Evolutionary conservation across 53 echinoderm and acorn worm genomes (phyloP).

Genomic region (Zoroaster sp.): DNA sequence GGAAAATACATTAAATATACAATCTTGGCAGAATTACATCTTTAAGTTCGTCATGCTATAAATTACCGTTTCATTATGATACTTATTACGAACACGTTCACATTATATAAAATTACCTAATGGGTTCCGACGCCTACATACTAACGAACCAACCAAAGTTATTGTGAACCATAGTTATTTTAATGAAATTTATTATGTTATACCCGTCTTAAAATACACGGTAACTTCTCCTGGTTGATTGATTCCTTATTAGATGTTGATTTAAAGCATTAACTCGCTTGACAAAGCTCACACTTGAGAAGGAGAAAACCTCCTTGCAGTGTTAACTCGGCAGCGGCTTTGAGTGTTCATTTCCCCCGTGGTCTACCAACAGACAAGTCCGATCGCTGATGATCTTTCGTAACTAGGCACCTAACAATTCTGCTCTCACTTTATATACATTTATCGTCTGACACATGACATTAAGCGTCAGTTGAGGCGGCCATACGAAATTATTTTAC

Average conservation of each 20-base stretch:
- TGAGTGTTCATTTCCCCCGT: not conserved
- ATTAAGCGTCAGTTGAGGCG: not conserved
- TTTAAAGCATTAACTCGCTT: conserved; percentile 15
- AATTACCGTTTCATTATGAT: too few species aligned
- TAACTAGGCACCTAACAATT: not conserved
- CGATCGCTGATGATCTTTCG: not conserved
- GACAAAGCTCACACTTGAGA: not conserved
- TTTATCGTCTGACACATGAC: not conserved
- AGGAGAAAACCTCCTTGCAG: not conserved
- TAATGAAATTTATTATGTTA: not conserved
- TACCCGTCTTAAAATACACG: too few species aligned
- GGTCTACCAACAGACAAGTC: too few species aligned
- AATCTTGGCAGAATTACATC: too few species aligned
- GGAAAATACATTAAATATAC: too few species aligned
- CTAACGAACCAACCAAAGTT: not conserved
- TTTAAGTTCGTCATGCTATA: too few species aligned
- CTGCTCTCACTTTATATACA: not conserved
- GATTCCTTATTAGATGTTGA: conserved; percentile 2
- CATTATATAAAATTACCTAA: not conserved
- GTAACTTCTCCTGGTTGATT: not conserved
- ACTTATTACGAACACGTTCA: not conserved
- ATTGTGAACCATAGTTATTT: not conserved
- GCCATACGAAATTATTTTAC: not conserved
- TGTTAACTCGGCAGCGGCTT: not conserved
- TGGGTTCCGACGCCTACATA: not conserved